phyloP scores from a whole-genome alignment of 2,113 vertebrate species.

The Tinamus guttatus region DNA sequence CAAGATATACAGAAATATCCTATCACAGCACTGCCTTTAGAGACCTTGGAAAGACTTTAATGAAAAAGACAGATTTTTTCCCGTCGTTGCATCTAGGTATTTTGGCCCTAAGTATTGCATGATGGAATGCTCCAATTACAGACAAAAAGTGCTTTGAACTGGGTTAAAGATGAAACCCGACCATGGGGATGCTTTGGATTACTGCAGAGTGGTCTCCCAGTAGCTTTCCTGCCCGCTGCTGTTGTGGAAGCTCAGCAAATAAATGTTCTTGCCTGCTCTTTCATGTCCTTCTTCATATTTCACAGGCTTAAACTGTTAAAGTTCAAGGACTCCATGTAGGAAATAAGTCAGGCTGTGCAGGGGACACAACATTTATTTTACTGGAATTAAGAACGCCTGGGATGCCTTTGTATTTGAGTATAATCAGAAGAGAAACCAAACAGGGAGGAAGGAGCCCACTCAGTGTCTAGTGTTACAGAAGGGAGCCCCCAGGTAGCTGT shows the following conservation, averaged over 20 bases:
- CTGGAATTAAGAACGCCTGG: neutral
- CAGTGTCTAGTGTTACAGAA: neutral
- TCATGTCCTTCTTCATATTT: neutral
- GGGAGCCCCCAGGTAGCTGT: neutral
- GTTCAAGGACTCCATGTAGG: neutral
- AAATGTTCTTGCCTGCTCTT: neutral
- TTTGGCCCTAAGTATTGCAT: neutral
- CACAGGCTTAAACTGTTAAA: neutral
- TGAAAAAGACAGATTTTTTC: neutral
- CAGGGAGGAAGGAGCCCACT: neutral
- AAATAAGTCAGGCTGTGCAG: neutral
- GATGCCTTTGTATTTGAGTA: neutral
- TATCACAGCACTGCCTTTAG: accelerated
- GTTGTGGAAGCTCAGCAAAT: neutral
- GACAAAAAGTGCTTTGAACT: neutral
- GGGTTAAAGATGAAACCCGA: neutral
- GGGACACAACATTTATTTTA: neutral
- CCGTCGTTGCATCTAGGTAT: neutral
- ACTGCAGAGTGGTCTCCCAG: neutral
- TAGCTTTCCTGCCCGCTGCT: neutral
- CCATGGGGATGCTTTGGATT: neutral
- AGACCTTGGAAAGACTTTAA: neutral
- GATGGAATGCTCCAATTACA: neutral
- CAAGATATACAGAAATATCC: neutral
- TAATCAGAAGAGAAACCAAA: neutral